These are phyloP conservation scores for Merops nubicus DNA, from an alignment of 2,113 vertebrate genomes.

Conservation along the genomic window DNA sequence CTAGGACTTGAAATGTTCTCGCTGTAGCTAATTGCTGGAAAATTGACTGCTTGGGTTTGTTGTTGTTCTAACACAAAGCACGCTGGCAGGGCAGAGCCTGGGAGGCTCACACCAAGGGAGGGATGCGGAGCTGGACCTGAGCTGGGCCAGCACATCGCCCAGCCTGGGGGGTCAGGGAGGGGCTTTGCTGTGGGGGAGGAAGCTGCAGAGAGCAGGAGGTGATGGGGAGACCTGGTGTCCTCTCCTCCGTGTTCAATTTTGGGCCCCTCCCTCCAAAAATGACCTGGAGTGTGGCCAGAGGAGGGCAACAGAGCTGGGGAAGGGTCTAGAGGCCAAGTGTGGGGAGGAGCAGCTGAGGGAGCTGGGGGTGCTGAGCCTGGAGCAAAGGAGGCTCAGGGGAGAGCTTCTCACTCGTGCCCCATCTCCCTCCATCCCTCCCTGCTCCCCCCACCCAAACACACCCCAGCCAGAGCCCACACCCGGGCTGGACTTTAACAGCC, in stretches of 20 bases:
- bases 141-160: neutral
- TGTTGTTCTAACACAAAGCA: neutral
- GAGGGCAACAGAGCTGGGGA: neutral
- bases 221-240: accelerated
- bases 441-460: no score
- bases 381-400: no score
- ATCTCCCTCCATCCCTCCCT: neutral
- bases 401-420: neutral
- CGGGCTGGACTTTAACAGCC: neutral
- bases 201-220: neutral
- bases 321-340: neutral
- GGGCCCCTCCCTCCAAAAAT: neutral
- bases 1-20: conserved; percentile 10
- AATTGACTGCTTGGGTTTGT: neutral
- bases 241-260: accelerated
- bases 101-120: neutral
- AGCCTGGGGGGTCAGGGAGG: neutral
- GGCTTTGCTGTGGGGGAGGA: neutral
- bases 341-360: neutral
- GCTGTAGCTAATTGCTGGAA: conserved; percentile 49
- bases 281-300: neutral
- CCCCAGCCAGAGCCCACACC: neutral
- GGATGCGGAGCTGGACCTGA: neutral
- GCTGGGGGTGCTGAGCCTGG: no score
- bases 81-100: neutral